A percentile compares a stretch with the other conserved stretches of the same genome.
Conservation (phyloP, 2,797 vertebrate species). For the Chromis chromis region DNA sequence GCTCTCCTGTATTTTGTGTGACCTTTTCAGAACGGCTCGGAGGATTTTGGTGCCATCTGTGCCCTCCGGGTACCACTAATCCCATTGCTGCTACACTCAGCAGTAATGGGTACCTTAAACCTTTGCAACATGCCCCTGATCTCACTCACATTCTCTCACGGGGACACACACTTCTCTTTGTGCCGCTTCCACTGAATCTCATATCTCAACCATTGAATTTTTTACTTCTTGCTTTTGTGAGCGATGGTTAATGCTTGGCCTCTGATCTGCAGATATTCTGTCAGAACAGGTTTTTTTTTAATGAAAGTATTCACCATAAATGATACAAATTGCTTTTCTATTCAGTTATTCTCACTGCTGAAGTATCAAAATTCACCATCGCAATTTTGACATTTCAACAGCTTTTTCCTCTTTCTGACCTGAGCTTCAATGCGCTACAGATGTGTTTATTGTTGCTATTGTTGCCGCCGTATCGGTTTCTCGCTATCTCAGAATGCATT, state of each 20-base stretch:
- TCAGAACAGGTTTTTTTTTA: slow-evolving; percentile 22
- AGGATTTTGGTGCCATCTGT: slow-evolving; percentile 81
- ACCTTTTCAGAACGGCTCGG: slow-evolving; percentile 76
- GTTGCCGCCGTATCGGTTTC: slow-evolving; percentile 23
- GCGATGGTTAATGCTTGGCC: slow-evolving; percentile 47
- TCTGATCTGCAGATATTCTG: slow-evolving; percentile 23
- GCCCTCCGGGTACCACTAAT: slow-evolving; percentile 78
- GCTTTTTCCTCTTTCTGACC: slow-evolving; percentile 17
- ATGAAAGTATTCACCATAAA: slow-evolving; percentile 17
- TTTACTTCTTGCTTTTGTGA: slow-evolving; percentile 39
- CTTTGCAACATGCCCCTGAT: slow-evolving; percentile 62
- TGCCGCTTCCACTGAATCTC: slow-evolving; percentile 25
- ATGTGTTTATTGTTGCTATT: slow-evolving; percentile 16
- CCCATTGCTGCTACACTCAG: slow-evolving; percentile 73
- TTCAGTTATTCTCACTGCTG: slow-evolving; percentile 7
- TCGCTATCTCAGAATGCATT: slow-evolving; percentile 41
- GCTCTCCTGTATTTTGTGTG: slow-evolving; percentile 68
- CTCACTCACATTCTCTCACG: slow-evolving; percentile 28
- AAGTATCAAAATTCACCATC: background rate
- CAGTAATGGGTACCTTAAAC: slow-evolving; percentile 74
- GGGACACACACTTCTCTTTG: slow-evolving; percentile 38
- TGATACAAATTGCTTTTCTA: slow-evolving; percentile 6
- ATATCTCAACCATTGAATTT: slow-evolving; percentile 38
- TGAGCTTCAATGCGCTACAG: background rate
- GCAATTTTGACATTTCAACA: background rate